Base-by-base conservation (phyloP, 2,888 invertebrate genomes). In the Aphodius sticticus region DNA sequence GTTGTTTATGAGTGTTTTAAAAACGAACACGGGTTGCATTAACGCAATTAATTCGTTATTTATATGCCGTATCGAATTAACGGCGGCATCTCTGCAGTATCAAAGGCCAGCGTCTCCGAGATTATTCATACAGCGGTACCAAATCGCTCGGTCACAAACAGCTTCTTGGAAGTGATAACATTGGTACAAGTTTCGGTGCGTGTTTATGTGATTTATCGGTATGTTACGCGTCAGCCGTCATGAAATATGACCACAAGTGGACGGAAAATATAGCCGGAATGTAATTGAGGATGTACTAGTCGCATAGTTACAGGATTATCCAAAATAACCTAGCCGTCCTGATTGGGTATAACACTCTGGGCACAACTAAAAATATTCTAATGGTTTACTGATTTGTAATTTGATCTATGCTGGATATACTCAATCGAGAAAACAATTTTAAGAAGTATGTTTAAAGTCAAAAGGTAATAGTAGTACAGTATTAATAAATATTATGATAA, bases 21-120 rank as follows among this genome's bases (percentile, higher is more conserved):
- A 53, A 74, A 35, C 74, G 36, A 74, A 74, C 74, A n/a, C 74
- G 36, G 74, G 74, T 35, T 37, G 74, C 37, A 36, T 74, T 74
- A 74, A 74, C 26, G 74, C 36, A 74, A 74, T 74, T 74, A 74
- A 74, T 74, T 74, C 74, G 74, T 74, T 74, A 74, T 74, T 74
- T 74, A 74, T 74, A 37, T 37, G 16, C 9, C 12, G 35, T n/a
- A 74, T 26, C n/a, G 37, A 74, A 74, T 74, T 74, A 36, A 74
- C 74, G 74, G 36, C 74, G 37, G 35, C 35, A 35, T 35, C 35
- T 74, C n/a, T 16, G n/a, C 35, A 5, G 37, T 74, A 74, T 74
- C 74, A 74, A 74, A 74, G 74, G 37, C 35, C 36, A 74, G 36
- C 16, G 71, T 53, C 53, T 2, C 53, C 53, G 53, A 53, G 53